Evolutionary conservation across 2,113 vertebrate species (phyloP).

Genomic region (Sigmodon hispidus): DNA sequence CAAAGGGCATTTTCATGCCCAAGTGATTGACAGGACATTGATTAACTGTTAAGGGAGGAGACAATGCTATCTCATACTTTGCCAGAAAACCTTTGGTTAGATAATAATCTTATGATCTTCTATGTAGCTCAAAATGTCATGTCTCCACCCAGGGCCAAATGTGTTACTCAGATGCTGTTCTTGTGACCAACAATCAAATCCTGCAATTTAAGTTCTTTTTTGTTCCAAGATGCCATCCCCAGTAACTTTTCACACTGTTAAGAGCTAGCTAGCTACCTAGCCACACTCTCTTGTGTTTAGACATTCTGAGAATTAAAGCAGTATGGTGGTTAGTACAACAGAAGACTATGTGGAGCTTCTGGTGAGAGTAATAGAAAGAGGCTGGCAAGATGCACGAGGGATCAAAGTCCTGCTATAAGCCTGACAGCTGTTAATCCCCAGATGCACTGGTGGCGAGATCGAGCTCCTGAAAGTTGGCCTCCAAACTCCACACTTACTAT

Average conservation of each 20-base stretch:
- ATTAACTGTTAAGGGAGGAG: not conserved
- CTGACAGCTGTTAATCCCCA: no score
- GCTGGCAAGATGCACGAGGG: no score
- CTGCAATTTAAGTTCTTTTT: not conserved
- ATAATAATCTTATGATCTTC: constrained; percentile 13
- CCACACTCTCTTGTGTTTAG: not conserved
- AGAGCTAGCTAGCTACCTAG: not conserved
- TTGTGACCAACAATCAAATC: not conserved
- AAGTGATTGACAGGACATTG: not conserved
- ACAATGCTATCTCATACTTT: not conserved
- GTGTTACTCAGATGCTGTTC: not conserved
- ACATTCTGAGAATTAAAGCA: not conserved
- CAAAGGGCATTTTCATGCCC: not conserved
- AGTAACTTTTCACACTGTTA: not conserved
- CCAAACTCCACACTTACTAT: not conserved
- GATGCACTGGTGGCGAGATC: no score
- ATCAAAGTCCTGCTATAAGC: not conserved
- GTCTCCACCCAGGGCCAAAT: not conserved
- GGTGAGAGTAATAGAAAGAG: not conserved
- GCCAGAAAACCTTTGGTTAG: not conserved
- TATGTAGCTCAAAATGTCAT: not conserved
- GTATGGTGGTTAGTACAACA: not conserved
- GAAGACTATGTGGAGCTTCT: not conserved
- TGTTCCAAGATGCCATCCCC: not conserved
- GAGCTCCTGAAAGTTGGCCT: not conserved